Base-by-base conservation (phyloP, 2,113 vertebrate species). In the Channa maculata region DNA sequence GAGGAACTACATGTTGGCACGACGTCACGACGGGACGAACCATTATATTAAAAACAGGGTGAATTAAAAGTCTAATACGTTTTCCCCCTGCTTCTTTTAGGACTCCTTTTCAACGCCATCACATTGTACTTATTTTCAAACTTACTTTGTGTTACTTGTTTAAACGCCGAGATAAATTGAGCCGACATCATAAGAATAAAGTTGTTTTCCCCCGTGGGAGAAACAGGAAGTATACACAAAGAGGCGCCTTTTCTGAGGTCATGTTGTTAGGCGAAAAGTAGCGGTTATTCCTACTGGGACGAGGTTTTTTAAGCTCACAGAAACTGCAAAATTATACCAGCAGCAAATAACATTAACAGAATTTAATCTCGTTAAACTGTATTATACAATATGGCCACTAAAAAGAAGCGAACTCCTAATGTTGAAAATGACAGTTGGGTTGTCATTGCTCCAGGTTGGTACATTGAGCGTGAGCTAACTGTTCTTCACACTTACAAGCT, bases 371-470 rank as follows among this genome's bases (percentile, higher is more conserved):
- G 4, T 13, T 13, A 38, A 52, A 3, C 34, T 5, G 4, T 45
- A 15, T 0, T 2, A 50, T 1, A 54, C 50, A 72, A 5, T 39
- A 95, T 95, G 94, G 67, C 90, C 0, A 57, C 91, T 7, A 95
- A 89, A 74, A 95, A 94, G 91, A 94, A 93, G 79, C 91, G 90
- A 7, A 74, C 85, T 5, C 49, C 68, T n/a, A 76, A 70, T n/a
- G 50, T 43, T 9, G 52, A 81, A 3, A 93, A 61, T 65, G 89
- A 90, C 75, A 92, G 90, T 44, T 94, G 94, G 94, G 91, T 95
- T 34, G 88, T 92, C n/a, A 76, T 95, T 5, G 91, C 90, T n/a
- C 82, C 93, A 88, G 91, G 91, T 92, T 54, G 14, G 9, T 3
- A 8, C 39, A 8, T 3, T 3, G n/a, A 34, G 12, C 7, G 9